These are phyloP conservation scores for Merluccius polli DNA, from an alignment of 2,797 vertebrate genomes.

Conservation along the genomic window DNA sequence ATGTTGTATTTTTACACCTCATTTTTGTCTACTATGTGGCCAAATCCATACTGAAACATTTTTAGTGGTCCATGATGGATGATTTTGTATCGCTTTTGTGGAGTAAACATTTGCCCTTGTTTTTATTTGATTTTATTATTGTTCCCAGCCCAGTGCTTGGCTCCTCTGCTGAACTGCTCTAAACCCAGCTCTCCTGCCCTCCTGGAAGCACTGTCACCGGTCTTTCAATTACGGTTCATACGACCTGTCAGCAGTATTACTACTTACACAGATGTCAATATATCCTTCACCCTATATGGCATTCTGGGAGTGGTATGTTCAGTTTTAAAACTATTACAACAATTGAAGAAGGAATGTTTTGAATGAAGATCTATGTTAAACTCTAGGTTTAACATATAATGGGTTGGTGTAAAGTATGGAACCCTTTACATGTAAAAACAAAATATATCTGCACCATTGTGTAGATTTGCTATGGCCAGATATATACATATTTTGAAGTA, in stretches of 20 bases:
- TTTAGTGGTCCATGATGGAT: too few relatives aligned
- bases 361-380: too few relatives aligned
- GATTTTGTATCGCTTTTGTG: background rate
- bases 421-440: background rate
- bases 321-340: background rate
- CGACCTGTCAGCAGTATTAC: constrained; percentile 51
- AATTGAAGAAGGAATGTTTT: background rate
- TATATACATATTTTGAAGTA: background rate
- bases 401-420: background rate
- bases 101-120: background rate
- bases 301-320: constrained; percentile 70
- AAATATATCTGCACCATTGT: background rate
- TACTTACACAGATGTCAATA: constrained; percentile 50
- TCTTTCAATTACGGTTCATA: constrained; percentile 57
- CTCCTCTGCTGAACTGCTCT: constrained; percentile 51
- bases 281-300: constrained; percentile 65
- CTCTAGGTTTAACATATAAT: too few relatives aligned
- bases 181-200: constrained; percentile 46
- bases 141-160: constrained; percentile 31
- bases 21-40: background rate
- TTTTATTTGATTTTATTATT: background rate
- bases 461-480: background rate
- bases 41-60: background rate
- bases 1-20: background rate
- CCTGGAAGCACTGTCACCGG: constrained; percentile 47